Percentiles rank a stretch among this genome's conserved stretches.
Evolutionary conservation across 1,140 invertebrate genomes (phyloP).

Genomic region (Diorhabda sublineata): DNA sequence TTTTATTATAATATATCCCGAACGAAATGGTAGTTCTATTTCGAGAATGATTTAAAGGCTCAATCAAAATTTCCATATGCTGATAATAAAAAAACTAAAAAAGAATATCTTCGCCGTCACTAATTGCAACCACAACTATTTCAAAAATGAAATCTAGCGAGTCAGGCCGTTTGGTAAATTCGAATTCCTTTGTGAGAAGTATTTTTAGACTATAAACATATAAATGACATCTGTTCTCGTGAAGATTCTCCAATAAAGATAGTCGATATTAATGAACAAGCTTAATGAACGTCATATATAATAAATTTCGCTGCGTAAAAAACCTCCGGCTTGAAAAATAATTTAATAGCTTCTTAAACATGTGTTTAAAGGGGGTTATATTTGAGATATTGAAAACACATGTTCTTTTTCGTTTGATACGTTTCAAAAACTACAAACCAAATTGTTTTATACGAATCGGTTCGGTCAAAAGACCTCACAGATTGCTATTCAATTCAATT

Average conservation of each 20-base stretch:
- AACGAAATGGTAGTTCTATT: not conserved
- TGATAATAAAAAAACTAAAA: not conserved
- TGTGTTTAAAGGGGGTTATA: slow-evolving; percentile 23
- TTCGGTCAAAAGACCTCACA: not conserved
- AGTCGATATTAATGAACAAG: slow-evolving; percentile 23
- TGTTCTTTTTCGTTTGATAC: slow-evolving; percentile 9
- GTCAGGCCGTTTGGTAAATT: slow-evolving; percentile 7
- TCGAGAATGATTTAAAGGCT: not conserved
- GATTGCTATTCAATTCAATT: not conserved
- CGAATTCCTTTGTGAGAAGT: slow-evolving; percentile 17
- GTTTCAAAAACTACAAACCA: not conserved
- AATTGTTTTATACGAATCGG: not conserved
- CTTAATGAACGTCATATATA: slow-evolving; percentile 23
- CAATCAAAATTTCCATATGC: slow-evolving; percentile 2
- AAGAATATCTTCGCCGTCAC: not conserved
- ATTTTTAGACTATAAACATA: slow-evolving; percentile 19
- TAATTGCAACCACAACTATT: slow-evolving; percentile 11
- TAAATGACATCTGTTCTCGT: slow-evolving; percentile 22
- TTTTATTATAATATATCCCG: too few relatives aligned
- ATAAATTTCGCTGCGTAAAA: slow-evolving; percentile 19
- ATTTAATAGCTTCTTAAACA: slow-evolving; percentile 28
- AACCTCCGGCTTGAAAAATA: slow-evolving; percentile 21
- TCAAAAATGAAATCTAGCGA: slow-evolving; percentile 17
- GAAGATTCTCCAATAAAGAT: slow-evolving; percentile 22
- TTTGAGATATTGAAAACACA: slow-evolving; percentile 32